phyloP scores from a whole-genome alignment of 2,113 vertebrate species.

The Trematocara stigmaticum region DNA sequence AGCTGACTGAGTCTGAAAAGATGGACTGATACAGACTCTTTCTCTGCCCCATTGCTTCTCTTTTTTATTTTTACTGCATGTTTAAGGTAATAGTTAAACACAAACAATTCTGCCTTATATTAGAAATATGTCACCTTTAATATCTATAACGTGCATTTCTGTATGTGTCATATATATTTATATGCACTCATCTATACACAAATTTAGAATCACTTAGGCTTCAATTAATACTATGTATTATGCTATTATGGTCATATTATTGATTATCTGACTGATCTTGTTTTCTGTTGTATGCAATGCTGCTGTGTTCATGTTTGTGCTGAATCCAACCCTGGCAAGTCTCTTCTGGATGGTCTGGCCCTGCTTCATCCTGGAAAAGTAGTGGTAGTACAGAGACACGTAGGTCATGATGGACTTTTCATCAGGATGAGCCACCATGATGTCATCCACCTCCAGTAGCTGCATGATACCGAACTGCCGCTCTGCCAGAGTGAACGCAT shows the following conservation, averaged over 20 bases:
- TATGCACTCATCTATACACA: not conserved
- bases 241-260: not conserved
- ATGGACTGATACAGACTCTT: not conserved
- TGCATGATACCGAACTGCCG: conserved; percentile 80
- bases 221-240: not conserved
- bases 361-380: conserved; percentile 83
- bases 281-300: not conserved
- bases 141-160: not conserved
- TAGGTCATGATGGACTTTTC: conserved; percentile 93
- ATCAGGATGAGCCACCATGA: conserved; percentile 77
- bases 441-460: conserved; percentile 86
- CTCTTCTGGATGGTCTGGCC: conserved; percentile 83
- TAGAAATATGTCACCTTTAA: not conserved
- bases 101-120: not conserved
- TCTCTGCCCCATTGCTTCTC: not conserved
- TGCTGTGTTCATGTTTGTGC: not conserved
- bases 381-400: conserved; percentile 87
- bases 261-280: not conserved
- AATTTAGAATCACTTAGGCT: not conserved
- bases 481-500: conserved; percentile 81
- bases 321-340: conserved; percentile 74
- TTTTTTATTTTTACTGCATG: not conserved
- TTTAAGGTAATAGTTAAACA: not conserved
- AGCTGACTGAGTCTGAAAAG: not conserved
- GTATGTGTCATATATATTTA: not conserved